Conservation (phyloP, 2,888 invertebrate genomes). For the Leptinotarsa haldemani region DNA sequence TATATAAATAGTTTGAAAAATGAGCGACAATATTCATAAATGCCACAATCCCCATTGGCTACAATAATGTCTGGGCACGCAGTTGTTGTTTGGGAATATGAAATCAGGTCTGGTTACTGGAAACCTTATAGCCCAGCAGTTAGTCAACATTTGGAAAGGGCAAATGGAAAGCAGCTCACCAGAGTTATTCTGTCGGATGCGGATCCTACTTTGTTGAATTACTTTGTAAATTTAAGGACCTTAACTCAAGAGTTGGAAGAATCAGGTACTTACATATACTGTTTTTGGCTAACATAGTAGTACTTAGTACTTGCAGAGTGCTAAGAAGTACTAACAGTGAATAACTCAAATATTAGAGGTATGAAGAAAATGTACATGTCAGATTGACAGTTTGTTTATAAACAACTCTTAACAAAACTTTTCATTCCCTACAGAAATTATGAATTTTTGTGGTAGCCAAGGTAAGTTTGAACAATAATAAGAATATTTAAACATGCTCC, state of each 20-base stretch:
- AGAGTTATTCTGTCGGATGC: conserved; percentile 88
- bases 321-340: no score
- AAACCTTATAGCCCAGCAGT: conserved; percentile 88
- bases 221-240: conserved; percentile 81
- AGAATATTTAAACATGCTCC: no score
- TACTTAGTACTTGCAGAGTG: no score
- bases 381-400: no score
- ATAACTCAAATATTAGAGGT: no score
- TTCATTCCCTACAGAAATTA: no score
- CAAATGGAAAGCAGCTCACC: conserved; percentile 85
- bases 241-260: conserved; percentile 79
- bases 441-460: no score
- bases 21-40: background rate
- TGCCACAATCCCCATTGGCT: background rate
- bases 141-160: conserved; percentile 85
- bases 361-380: no score
- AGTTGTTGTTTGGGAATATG: conserved; percentile 87
- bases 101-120: conserved; percentile 79
- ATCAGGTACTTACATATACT: conserved; percentile 63
- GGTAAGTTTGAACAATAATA: no score
- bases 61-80: conserved; percentile 73
- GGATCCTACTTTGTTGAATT: conserved; percentile 82
- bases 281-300: no score
- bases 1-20: background rate
- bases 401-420: no score